Base-by-base conservation (phyloP, 2,797 vertebrate species). In the Alfaro cultratus region DNA sequence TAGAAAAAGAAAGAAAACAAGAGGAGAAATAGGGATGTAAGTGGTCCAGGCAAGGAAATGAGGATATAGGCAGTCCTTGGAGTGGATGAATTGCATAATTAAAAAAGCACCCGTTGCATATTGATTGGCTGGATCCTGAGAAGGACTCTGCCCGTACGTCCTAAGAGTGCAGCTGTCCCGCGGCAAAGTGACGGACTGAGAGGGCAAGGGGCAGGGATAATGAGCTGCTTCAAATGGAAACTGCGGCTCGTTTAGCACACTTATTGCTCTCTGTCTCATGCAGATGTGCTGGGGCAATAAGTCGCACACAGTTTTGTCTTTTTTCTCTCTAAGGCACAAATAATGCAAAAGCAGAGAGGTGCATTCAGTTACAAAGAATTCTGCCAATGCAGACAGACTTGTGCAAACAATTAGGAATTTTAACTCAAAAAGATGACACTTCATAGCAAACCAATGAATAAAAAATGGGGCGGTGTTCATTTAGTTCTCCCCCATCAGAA, bases 41-140 rank as follows among this genome's bases (percentile, higher is more conserved):
- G 79, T 23, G 5, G 68, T 76, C 51, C 23, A 18, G 43, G 34
- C 77, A 31, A 39, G 34, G 85, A 84, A 87, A 90, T 80, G 78
- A 76, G 83, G 79, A 88, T 82, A 80, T 78, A 84, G 86, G 85
- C 82, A 72, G 87, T 81, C 73, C 74, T 76, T 26, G 75, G 76
- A 83, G 67, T 90, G 84, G 79, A 91, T 90, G 70, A 91, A 94
- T 92, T 88, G 82, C 81, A 88, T 91, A 92, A 92, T 93, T 93
- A 88, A 88, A 87, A 85, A 87, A 83, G 83, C 77, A 88, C 86
- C 86, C 62, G 43, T 82, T 79, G 80, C 81, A 85, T 90, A 91
- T 93, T 91, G 91, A 93, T 89, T 84, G 85, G 10, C 36, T 77
- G 77, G 83, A 88, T 88, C 62, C 80, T 46, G 72, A 76, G 85